A percentile compares a stretch with the other conserved stretches of the same genome.
These are phyloP conservation scores for Orientallactaga bullata DNA, from an alignment of 2,113 vertebrate genomes.

Conservation along the genomic window DNA sequence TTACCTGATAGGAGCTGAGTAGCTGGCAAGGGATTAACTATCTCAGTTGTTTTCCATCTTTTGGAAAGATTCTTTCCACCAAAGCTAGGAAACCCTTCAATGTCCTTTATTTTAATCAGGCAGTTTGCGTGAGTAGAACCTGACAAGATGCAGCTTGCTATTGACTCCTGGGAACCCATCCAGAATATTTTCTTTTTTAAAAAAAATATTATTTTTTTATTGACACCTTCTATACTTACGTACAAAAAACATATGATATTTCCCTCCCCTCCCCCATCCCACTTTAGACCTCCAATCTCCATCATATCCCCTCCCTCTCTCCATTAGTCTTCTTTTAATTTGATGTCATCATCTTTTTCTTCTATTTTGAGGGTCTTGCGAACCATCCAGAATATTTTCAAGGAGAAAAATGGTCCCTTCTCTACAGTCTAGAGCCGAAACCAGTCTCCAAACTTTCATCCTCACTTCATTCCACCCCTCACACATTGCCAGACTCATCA, in stretches of 20 bases:
- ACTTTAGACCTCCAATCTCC: too few relatives aligned
- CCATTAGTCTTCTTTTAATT: too few relatives aligned
- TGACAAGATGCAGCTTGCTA: background rate
- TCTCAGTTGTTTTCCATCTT: background rate
- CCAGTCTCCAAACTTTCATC: too few relatives aligned
- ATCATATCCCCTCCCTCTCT: too few relatives aligned
- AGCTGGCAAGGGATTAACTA: background rate
- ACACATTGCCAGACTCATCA: background rate
- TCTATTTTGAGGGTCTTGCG: too few relatives aligned
- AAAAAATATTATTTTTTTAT: too few relatives aligned
- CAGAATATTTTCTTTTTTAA: background rate
- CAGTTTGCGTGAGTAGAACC: background rate
- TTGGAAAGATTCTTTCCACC: slow-evolving; percentile 6
- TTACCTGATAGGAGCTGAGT: background rate
- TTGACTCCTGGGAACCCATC: background rate
- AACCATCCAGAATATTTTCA: background rate
- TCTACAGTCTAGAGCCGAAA: background rate
- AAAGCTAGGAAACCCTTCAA: background rate
- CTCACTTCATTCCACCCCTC: background rate
- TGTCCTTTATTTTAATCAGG: background rate
- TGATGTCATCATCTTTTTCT: too few relatives aligned
- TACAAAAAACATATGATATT: too few relatives aligned
- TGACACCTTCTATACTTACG: too few relatives aligned
- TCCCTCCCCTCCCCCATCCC: too few relatives aligned
- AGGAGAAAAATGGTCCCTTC: background rate